A percentile compares a stretch with the other conserved stretches of the same genome.
These are phyloP conservation scores for Notiomystis cincta DNA, from an alignment of 2,113 vertebrate species.

Conservation along the genomic window DNA sequence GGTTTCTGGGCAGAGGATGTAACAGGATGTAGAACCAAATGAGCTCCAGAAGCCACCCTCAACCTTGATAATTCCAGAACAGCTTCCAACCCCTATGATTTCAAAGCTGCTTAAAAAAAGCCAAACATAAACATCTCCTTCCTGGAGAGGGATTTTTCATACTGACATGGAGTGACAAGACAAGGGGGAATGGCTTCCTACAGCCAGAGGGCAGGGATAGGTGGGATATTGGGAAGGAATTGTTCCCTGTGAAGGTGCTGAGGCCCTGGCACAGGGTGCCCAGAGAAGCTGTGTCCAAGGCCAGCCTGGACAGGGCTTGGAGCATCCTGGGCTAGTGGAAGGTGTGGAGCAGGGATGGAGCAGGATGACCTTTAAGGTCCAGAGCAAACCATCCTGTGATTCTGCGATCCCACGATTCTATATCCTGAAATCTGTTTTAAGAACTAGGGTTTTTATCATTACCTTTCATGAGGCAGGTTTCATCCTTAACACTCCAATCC, in stretches of 20 bases:
- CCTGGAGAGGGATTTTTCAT: not conserved
- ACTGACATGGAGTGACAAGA: not conserved
- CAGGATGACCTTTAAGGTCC: not conserved
- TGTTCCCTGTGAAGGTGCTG: fast-evolving
- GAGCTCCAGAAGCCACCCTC: not conserved
- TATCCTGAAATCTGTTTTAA: not conserved
- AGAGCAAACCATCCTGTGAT: not conserved
- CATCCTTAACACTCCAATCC: not conserved
- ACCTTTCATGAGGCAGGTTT: not conserved
- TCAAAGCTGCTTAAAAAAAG: not conserved
- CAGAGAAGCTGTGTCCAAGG: not conserved
- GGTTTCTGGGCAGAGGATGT: not conserved
- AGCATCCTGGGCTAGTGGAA: fast-evolving
- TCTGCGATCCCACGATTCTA: not conserved
- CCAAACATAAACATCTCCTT: not conserved
- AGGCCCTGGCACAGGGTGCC: not conserved
- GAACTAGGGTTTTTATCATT: not conserved
- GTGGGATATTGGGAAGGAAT: not conserved
- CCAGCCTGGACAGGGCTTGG: fast-evolving
- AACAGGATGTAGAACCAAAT: not conserved
- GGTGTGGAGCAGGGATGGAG: not conserved
- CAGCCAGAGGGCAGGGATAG: fast-evolving
- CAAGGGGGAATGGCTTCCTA: not conserved
- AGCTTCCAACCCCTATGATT: not conserved
- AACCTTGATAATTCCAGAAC: not conserved